A percentile compares a stretch with the other conserved stretches of the same genome.
Evolutionary conservation across 2,888 invertebrate genomes (phyloP).

Genomic region (Drosophila tripunctata): DNA sequence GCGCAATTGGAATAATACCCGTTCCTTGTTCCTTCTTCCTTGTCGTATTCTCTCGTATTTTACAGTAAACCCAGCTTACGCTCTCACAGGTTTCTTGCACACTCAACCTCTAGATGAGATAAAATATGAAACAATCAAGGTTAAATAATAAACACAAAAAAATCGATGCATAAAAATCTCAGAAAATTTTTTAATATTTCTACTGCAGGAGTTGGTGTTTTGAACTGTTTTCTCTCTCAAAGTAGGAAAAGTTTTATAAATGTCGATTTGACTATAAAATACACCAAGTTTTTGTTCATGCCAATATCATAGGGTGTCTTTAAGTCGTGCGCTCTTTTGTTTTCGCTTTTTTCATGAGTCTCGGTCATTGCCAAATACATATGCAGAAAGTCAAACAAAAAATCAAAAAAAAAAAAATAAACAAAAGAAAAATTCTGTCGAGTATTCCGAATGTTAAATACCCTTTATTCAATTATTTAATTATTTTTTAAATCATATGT

Average conservation of each 20-base stretch:
- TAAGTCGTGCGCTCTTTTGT: neutral
- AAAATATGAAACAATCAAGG: too few species aligned
- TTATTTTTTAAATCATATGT: too few species aligned
- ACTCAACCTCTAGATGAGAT: conserved; percentile 4
- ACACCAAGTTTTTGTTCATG: neutral
- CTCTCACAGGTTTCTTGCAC: conserved; percentile 35
- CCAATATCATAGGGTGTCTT: neutral
- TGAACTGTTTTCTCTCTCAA: too few species aligned
- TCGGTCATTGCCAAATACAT: neutral
- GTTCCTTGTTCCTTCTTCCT: conserved; percentile 51
- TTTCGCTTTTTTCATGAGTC: neutral
- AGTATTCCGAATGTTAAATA: too few species aligned
- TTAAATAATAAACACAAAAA: too few species aligned
- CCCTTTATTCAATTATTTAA: too few species aligned
- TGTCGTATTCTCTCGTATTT: conserved; percentile 58
- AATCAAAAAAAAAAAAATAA: neutral
- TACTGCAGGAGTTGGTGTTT: conserved; percentile 35
- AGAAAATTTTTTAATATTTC: conserved; percentile 63
- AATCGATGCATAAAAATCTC: conserved; percentile 31
- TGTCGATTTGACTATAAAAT: neutral
- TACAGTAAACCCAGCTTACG: conserved; percentile 73
- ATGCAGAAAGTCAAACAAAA: neutral
- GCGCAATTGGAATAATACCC: conserved; percentile 51
- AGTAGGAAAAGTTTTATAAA: too few species aligned
- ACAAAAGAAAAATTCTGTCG: neutral